A percentile compares a stretch with the other conserved stretches of the same genome.
Evolutionary conservation across 1,140 invertebrate species (phyloP).

Genomic region (Homarus americanus): DNA sequence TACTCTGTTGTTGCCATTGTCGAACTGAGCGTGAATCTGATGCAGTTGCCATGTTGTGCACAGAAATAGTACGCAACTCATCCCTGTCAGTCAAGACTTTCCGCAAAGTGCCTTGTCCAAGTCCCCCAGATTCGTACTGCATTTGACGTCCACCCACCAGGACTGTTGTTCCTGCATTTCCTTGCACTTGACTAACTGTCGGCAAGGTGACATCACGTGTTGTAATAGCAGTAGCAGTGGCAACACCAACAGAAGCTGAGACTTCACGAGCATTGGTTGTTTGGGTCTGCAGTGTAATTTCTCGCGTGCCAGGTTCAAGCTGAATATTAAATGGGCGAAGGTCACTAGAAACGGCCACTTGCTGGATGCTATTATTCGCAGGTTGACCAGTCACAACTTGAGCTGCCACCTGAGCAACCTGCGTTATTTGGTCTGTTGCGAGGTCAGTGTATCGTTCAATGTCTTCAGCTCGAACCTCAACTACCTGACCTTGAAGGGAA

Average conservation of each 20-base stretch:
- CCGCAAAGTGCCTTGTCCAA: constrained; percentile 48
- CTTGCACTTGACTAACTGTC: constrained; percentile 50
- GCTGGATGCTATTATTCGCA: constrained; percentile 47
- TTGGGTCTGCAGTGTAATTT: constrained; percentile 56
- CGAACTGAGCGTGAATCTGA: constrained; percentile 36
- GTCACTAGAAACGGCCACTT: constrained; percentile 58
- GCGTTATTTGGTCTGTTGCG: constrained; percentile 58
- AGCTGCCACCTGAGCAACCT: constrained; percentile 61
- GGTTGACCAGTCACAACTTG: constrained; percentile 58
- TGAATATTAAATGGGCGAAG: constrained; percentile 64
- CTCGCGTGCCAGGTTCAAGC: constrained; percentile 52
- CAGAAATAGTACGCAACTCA: constrained; percentile 45
- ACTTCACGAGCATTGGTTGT: constrained; percentile 11
- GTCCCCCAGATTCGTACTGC: constrained; percentile 48
- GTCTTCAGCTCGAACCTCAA: constrained; percentile 73
- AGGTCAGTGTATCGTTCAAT: constrained; percentile 70
- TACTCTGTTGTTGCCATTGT: constrained; percentile 30
- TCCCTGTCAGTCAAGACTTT: constrained; percentile 57
- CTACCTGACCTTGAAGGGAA: constrained; percentile 73
- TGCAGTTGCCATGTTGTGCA: constrained; percentile 19
- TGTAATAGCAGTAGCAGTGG: constrained; percentile 31
- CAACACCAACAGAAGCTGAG: constrained; percentile 19
- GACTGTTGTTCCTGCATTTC: constrained; percentile 47
- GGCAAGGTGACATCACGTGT: constrained; percentile 50
- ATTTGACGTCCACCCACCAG: constrained; percentile 53